Conservation (phyloP, 2,113 vertebrate species). For the Choloepus hoffmanni region DNA sequence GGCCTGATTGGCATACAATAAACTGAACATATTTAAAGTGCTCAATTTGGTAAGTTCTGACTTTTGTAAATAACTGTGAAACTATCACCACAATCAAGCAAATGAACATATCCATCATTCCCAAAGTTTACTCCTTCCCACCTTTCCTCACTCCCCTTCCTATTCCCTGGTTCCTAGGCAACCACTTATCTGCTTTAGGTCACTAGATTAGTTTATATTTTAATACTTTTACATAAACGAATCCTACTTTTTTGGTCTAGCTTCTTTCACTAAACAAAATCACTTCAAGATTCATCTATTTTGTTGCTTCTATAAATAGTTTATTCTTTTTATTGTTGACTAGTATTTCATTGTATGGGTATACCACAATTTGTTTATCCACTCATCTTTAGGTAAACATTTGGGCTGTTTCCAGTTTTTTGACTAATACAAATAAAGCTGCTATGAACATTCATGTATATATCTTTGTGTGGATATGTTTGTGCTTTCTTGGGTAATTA, state of each 20-base stretch:
- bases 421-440: not conserved
- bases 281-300: not conserved
- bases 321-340: not conserved
- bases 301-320: not conserved
- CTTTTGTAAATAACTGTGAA: not conserved
- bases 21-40: not conserved
- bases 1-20: not conserved
- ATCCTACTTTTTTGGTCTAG: not conserved
- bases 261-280: not conserved
- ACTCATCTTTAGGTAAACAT: no score
- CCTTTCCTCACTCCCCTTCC: not conserved
- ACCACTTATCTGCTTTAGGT: not conserved
- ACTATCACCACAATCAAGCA: not conserved
- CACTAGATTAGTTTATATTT: conserved; percentile 3
- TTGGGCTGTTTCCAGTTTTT: no score
- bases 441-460: not conserved
- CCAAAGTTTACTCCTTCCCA: not conserved
- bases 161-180: not conserved
- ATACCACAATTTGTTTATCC: no score
- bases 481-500: not conserved
- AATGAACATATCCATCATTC: not conserved
- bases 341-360: no score
- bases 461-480: not conserved
- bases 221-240: not conserved
- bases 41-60: not conserved